Evolutionary conservation across 1,140 invertebrate species (phyloP).

Genomic region (Diprion similis): DNA sequence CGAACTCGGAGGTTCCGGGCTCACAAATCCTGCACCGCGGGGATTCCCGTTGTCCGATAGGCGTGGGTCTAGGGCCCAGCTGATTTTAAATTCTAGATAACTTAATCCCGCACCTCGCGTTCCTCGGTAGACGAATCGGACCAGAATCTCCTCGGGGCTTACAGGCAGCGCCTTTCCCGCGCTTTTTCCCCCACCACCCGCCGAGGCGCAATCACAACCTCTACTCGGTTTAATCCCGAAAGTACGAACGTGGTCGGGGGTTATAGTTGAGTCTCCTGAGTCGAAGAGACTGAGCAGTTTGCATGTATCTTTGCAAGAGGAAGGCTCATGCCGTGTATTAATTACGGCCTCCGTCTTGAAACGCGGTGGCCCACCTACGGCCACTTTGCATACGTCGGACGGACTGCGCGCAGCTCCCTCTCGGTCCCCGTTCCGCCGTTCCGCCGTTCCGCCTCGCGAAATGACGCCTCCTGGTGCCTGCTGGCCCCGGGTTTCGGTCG

Average conservation of each 20-base stretch:
- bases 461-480: background rate
- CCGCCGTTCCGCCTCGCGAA: background rate
- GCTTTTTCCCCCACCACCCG: too few species aligned
- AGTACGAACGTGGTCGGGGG: constrained; percentile 14
- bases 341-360: constrained; percentile 38
- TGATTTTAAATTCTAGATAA: constrained; percentile 46
- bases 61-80: constrained; percentile 36
- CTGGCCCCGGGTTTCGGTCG: constrained; percentile 12
- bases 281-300: background rate
- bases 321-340: constrained; percentile 47
- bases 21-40: background rate
- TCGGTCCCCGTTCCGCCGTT: constrained; percentile 18
- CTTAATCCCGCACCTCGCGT: constrained; percentile 34
- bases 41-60: constrained; percentile 6
- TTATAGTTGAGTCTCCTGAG: constrained; percentile 15
- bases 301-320: background rate
- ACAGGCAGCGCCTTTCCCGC: background rate
- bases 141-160: background rate
- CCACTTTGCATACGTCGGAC: constrained; percentile 54
- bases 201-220: too few species aligned
- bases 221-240: too few species aligned
- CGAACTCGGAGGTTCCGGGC: background rate
- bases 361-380: constrained; percentile 53
- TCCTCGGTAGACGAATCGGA: background rate
- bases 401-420: background rate